Evolutionary conservation across 2,797 vertebrate species (phyloP).

Genomic region (Catostomus latipinnis): DNA sequence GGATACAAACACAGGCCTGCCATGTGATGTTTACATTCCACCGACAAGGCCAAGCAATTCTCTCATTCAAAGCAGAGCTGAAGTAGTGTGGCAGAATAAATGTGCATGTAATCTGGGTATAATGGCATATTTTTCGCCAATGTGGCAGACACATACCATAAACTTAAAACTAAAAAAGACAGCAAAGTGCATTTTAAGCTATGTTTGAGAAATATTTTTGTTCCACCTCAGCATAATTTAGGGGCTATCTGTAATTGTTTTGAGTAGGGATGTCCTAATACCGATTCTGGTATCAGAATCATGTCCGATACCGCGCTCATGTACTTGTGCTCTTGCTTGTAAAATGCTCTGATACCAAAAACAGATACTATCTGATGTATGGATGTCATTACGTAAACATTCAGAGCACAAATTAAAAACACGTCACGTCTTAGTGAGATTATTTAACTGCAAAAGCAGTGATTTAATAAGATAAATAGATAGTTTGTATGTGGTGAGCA

Average conservation of each 20-base stretch:
- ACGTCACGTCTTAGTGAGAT: too few relatives aligned
- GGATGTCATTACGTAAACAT: too few relatives aligned
- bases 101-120: conserved; percentile 48
- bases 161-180: conserved; percentile 18
- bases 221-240: background rate
- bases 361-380: too few relatives aligned
- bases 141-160: conserved; percentile 30
- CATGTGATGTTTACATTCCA: conserved; percentile 60
- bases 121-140: conserved; percentile 21
- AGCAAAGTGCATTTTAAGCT: background rate
- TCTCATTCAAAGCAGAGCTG: conserved; percentile 34
- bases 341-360: too few relatives aligned
- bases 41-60: conserved; percentile 34
- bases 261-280: too few relatives aligned
- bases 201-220: background rate
- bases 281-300: too few relatives aligned
- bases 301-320: too few relatives aligned
- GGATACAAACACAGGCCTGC: conserved; percentile 36
- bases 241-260: background rate
- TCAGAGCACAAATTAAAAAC: too few relatives aligned
- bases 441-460: too few relatives aligned
- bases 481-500: too few relatives aligned
- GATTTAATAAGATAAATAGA: too few relatives aligned
- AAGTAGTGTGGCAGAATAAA: conserved; percentile 14
- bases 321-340: too few relatives aligned